Conservation (phyloP, 2,888 invertebrate species). For the Oscheius myriophilus region DNA sequence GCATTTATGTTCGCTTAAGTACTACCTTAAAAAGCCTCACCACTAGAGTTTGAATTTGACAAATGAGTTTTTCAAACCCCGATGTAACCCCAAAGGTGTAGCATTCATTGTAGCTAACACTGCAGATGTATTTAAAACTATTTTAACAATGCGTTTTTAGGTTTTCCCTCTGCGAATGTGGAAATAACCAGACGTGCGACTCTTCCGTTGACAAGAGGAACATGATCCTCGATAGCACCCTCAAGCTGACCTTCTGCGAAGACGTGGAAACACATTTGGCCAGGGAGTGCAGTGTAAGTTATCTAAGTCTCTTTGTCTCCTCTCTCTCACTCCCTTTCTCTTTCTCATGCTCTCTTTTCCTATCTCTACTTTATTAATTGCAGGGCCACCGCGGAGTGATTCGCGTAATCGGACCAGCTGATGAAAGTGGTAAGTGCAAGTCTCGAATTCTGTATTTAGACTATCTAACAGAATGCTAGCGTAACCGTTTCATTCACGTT, state of each 20-base stretch:
- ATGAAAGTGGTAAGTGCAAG: constrained; percentile 12
- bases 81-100: too few species aligned
- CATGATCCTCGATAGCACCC: constrained; percentile 21
- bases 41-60: too few species aligned
- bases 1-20: too few species aligned
- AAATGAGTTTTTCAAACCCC: too few species aligned
- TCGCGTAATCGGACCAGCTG: constrained; percentile 26
- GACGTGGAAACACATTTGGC: constrained; percentile 11
- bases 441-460: too few species aligned
- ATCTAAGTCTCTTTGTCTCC: neutral
- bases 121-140: too few species aligned
- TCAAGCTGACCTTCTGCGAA: constrained; percentile 24
- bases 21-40: too few species aligned
- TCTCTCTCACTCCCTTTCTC: too few species aligned
- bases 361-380: neutral
- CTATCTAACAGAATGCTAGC: too few species aligned
- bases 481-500: too few species aligned
- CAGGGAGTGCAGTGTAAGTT: constrained; percentile 18
- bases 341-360: neutral
- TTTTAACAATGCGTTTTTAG: neutral
- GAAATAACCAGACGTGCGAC: constrained; percentile 25
- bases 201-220: constrained; percentile 19
- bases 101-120: too few species aligned
- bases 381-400: constrained; percentile 24
- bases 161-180: constrained; percentile 20